Evolutionary conservation across 2,888 invertebrate species (phyloP).

Genomic region (Lamellibrachia satsuma): DNA sequence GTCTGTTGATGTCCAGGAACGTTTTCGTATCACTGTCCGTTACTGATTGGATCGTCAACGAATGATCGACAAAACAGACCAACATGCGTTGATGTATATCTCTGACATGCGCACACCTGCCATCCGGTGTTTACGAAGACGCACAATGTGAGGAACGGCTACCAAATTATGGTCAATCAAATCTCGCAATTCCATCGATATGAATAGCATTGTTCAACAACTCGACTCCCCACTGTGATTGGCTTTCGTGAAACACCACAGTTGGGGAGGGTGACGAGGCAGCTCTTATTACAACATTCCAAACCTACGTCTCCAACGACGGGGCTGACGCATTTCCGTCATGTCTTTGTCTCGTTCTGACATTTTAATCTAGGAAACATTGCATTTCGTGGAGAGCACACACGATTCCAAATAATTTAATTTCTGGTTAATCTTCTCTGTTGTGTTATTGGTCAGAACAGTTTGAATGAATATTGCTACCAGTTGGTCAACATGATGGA

Average conservation of each 20-base stretch:
- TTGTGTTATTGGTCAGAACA: background rate
- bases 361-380: background rate
- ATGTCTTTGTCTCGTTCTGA: background rate
- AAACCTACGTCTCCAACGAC: background rate
- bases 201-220: background rate
- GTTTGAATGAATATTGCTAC: background rate
- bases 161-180: background rate
- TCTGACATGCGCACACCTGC: constrained; percentile 8
- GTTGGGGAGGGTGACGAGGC: background rate
- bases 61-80: background rate
- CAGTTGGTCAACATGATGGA: background rate
- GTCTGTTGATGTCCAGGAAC: background rate
- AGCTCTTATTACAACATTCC: background rate
- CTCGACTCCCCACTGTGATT: background rate
- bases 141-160: background rate
- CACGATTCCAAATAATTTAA: background rate
- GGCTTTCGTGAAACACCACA: background rate
- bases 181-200: background rate
- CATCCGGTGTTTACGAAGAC: background rate
- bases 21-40: background rate
- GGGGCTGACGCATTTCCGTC: background rate
- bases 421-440: background rate
- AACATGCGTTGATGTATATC: background rate
- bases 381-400: background rate
- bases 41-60: background rate